phyloP scores from a whole-genome alignment of 2,888 invertebrate genomes.

The Autographa pulchrina region DNA sequence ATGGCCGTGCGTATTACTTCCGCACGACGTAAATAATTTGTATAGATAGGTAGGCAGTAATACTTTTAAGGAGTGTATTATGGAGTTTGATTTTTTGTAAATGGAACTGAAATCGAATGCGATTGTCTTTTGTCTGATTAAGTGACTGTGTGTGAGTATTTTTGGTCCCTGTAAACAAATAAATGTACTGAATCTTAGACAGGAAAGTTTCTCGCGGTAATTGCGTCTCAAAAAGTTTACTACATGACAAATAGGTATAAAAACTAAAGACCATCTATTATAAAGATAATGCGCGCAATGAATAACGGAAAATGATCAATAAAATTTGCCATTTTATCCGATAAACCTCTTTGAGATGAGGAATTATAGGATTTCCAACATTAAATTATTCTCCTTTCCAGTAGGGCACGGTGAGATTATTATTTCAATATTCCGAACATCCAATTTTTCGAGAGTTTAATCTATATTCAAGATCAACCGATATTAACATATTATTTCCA shows the following conservation, averaged over 20 bases:
- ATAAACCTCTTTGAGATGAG: conserved; percentile 42
- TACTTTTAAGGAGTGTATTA: not conserved
- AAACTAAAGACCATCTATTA: not conserved
- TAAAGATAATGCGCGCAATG: not conserved
- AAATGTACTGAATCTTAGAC: not conserved
- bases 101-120: not conserved
- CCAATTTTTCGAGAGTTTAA: conserved; percentile 32
- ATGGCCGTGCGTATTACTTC: conserved; percentile 2
- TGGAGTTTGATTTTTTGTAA: no score
- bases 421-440: conserved; percentile 43
- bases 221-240: not conserved
- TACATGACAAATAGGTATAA: not conserved
- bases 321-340: conserved; percentile 30
- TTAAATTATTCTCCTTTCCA: conserved; percentile 34
- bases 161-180: no score
- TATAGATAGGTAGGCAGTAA: not conserved
- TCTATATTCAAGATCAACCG: conserved; percentile 33
- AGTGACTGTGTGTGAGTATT: no score
- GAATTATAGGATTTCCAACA: conserved; percentile 39
- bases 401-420: conserved; percentile 35
- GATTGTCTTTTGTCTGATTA: not conserved
- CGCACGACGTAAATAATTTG: not conserved
- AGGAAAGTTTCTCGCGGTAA: not conserved
- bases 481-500: conserved; percentile 19
- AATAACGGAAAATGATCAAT: conserved; percentile 32